A percentile compares a stretch with the other conserved stretches of the same genome.
Evolutionary conservation across 2,113 vertebrate genomes (phyloP).

Genomic region (Puntigrus tetrazona): DNA sequence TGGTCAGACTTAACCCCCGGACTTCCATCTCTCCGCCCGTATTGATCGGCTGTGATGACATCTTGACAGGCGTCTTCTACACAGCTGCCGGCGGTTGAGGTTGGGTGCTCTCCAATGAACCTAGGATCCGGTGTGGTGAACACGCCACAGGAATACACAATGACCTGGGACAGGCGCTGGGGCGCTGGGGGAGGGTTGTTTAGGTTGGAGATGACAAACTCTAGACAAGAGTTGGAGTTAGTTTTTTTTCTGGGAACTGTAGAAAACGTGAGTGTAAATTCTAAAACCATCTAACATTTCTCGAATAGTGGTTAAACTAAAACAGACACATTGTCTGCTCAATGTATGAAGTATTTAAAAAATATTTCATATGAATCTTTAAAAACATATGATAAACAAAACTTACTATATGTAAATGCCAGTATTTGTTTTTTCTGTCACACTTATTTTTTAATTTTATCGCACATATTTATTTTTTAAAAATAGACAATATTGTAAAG

Average conservation of each 20-base stretch:
- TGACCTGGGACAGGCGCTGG: conserved; percentile 14
- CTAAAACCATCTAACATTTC: background rate
- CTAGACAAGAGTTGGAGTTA: background rate
- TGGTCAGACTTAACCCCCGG: conserved; percentile 57
- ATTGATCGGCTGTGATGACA: conserved; percentile 66
- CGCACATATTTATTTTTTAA: no score
- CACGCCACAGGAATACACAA: conserved; percentile 42
- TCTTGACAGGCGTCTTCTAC: conserved; percentile 72
- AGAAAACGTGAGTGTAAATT: background rate
- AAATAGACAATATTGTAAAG: no score
- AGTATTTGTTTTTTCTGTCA: no score
- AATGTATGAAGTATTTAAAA: background rate
- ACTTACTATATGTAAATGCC: no score
- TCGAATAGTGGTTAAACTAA: background rate
- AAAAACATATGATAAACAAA: no score
- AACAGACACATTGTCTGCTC: background rate
- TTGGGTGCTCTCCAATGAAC: conserved; percentile 71
- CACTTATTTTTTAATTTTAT: no score
- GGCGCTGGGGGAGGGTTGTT: conserved; percentile 7
- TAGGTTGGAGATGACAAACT: conserved; percentile 42
- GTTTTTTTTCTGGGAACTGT: background rate
- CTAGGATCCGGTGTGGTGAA: conserved; percentile 53
- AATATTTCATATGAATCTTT: no score
- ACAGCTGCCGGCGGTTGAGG: conserved; percentile 73
- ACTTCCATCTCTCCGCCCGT: conserved; percentile 31